These are phyloP conservation scores for Anoplolepis gracilipes DNA, from an alignment of 1,140 invertebrate species.

Conservation along the genomic window DNA sequence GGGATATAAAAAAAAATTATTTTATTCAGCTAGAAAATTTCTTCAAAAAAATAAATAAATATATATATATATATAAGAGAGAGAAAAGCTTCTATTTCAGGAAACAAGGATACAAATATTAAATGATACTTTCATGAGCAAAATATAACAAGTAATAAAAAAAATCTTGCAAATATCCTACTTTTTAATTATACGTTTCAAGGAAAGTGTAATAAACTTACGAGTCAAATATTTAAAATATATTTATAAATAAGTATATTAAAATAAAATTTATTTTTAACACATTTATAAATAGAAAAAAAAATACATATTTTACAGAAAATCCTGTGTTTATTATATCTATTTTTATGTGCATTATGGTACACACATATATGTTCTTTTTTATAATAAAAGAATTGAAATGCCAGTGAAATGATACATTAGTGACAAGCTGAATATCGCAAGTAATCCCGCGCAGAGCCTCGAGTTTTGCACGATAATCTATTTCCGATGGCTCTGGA, in stretches of 20 bases:
- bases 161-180: not conserved
- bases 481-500: conserved; percentile 43
- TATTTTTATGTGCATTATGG: not conserved
- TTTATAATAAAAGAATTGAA: not conserved
- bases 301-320: not conserved
- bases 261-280: no score
- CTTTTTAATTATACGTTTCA: not conserved
- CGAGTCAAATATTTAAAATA: not conserved
- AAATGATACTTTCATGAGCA: not conserved
- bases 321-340: not conserved
- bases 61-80: no score
- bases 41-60: not conserved
- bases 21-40: not conserved
- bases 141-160: not conserved
- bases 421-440: conserved; percentile 33
- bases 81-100: not conserved
- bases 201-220: not conserved
- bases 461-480: conserved; percentile 56
- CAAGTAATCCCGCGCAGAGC: conserved; percentile 15
- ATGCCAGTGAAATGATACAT: conserved; percentile 22
- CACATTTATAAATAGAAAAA: not conserved
- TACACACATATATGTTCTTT: no score
- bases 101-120: not conserved
- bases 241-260: no score
- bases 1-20: not conserved